These are phyloP conservation scores for Pica pica DNA, from an alignment of 2,113 vertebrate genomes.

Conservation along the genomic window DNA sequence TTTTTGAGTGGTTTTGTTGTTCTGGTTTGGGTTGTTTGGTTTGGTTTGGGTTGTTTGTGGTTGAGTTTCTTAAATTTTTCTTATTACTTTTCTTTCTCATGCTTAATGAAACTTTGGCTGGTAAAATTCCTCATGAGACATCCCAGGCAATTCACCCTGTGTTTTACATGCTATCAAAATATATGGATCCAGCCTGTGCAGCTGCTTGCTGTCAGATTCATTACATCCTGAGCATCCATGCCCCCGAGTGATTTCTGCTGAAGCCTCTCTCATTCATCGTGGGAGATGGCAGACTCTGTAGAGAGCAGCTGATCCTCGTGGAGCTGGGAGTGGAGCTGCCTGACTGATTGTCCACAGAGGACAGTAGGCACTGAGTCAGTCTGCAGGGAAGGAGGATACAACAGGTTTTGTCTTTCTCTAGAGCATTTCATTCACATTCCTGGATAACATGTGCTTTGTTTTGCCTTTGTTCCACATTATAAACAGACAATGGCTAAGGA, in stretches of 20 bases:
- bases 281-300: neutral
- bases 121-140: neutral
- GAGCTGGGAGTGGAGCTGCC: neutral
- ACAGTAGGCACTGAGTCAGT: neutral
- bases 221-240: neutral
- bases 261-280: neutral
- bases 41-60: neutral
- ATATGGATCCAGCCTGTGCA: neutral
- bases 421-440: neutral
- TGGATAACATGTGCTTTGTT: neutral
- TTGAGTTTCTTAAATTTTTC: neutral
- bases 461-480: neutral
- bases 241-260: neutral
- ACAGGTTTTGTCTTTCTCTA: neutral
- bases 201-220: slow-evolving; percentile 35
- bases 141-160: neutral
- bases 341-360: neutral
- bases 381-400: neutral
- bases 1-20: neutral
- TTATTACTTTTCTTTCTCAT: neutral
- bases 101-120: neutral
- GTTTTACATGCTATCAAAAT: neutral
- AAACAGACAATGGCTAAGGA: neutral
- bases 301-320: neutral
- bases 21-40: neutral